Conservation (phyloP, 64 coral and sea anemone species). For the Anthopleura sola region DNA sequence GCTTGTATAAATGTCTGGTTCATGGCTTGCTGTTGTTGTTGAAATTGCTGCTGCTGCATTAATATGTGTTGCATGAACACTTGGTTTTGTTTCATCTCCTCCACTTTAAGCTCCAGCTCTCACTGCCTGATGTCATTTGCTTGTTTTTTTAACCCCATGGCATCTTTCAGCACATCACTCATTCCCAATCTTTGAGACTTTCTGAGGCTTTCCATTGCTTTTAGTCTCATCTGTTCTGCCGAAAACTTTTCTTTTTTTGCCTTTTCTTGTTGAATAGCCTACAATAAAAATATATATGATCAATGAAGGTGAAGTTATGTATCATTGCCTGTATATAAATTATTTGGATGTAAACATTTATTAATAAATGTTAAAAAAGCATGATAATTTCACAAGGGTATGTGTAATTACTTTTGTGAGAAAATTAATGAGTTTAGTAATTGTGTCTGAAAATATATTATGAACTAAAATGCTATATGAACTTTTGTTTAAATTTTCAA, state of each 20-base stretch:
- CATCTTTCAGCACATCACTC: neutral
- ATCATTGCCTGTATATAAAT: no score
- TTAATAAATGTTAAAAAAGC: no score
- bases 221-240: neutral
- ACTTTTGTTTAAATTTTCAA: neutral
- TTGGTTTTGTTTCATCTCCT: constrained; percentile 6
- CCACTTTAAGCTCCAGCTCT: neutral
- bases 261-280: neutral
- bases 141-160: constrained; percentile 1
- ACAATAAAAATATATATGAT: no score
- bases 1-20: neutral
- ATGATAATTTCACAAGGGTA: no score
- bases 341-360: no score
- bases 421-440: neutral
- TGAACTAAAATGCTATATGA: neutral
- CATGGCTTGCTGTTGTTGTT: constrained; percentile 2
- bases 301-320: no score
- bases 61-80: neutral
- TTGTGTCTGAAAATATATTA: neutral
- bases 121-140: constrained; percentile 10
- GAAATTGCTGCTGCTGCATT: constrained; percentile 6
- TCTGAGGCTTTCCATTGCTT: neutral
- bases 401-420: no score
- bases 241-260: neutral
- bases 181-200: neutral